A percentile compares a stretch with the other conserved stretches of the same genome.
Conservation (phyloP, 2,888 invertebrate species). For the Sericinus montela region DNA sequence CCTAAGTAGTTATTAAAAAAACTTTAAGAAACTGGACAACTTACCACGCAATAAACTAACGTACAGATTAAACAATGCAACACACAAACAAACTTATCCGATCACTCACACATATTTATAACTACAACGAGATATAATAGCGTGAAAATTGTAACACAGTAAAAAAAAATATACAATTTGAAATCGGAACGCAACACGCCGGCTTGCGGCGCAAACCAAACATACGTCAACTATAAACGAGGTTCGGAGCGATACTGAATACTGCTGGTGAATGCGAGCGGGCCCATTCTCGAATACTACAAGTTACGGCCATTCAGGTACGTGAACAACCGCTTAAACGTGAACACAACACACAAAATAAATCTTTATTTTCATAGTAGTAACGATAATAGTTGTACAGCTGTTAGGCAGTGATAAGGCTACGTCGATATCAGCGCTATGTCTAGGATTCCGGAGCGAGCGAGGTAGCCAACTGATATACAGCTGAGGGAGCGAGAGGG, state of each 20-base stretch:
- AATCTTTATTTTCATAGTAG: conserved; percentile 35
- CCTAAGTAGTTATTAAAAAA: conserved; percentile 43
- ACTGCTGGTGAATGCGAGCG: conserved; percentile 47
- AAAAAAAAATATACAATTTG: conserved; percentile 15
- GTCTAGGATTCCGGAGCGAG: conserved; percentile 67
- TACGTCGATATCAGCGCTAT: conserved; percentile 75
- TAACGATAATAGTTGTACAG: conserved; percentile 42
- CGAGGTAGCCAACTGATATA: conserved; percentile 34
- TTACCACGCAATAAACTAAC: conserved; percentile 41
- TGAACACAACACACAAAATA: conserved; percentile 40
- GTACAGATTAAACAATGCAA: conserved; percentile 25
- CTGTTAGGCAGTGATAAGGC: conserved; percentile 56
- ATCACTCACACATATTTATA: conserved; percentile 52
- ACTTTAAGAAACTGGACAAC: conserved; percentile 37
- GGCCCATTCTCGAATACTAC: conserved; percentile 69
- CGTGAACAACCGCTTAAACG: conserved; percentile 61
- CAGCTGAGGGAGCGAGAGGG: conserved; percentile 38
- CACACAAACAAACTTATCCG: conserved; percentile 32
- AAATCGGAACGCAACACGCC: conserved; percentile 46
- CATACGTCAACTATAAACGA: conserved; percentile 28
- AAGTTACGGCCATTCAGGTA: conserved; percentile 72
- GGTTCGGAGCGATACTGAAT: conserved; percentile 49
- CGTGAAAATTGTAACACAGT: conserved; percentile 40
- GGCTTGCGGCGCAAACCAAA: conserved; percentile 28
- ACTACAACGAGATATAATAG: conserved; percentile 57